These are phyloP conservation scores for Polyploca ridens DNA, from an alignment of 2,888 invertebrate species.

Conservation along the genomic window DNA sequence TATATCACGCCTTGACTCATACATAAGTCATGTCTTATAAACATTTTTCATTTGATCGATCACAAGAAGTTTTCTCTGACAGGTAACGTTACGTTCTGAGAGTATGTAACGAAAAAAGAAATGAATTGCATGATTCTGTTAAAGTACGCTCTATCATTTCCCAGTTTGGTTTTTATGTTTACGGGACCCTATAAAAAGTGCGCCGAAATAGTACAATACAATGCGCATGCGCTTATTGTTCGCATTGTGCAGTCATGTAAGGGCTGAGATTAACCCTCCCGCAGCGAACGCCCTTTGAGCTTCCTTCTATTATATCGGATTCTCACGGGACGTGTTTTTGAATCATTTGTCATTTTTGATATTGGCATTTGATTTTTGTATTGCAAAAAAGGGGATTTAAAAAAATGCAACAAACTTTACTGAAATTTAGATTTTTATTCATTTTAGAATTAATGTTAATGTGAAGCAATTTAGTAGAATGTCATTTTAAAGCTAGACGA, in stretches of 20 bases:
- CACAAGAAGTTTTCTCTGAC: no score
- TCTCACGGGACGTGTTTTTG: conserved; percentile 46
- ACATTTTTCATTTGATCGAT: no score
- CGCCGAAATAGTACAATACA: conserved; percentile 56
- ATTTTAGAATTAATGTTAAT: no score
- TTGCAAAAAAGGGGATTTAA: neutral
- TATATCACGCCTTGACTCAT: no score
- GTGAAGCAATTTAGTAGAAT: neutral
- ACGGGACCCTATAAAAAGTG: conserved; percentile 41
- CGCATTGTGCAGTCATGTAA: conserved; percentile 50
- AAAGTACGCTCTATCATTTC: no score
- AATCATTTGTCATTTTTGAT: conserved; percentile 10
- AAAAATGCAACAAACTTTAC: no score
- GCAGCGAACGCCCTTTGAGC: conserved; percentile 48
- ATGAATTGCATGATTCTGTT: no score
- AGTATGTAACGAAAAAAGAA: no score
- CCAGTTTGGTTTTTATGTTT: neutral
- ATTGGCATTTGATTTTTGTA: conserved; percentile 1
- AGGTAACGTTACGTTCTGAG: no score
- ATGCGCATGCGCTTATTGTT: conserved; percentile 62
- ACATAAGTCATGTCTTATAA: no score
- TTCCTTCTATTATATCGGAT: conserved; percentile 47
- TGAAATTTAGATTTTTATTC: no score
- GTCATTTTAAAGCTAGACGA: neutral
- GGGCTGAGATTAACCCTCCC: conserved; percentile 55